Conservation (phyloP, 2,888 invertebrate species). For the Troides oblongomaculatus region DNA sequence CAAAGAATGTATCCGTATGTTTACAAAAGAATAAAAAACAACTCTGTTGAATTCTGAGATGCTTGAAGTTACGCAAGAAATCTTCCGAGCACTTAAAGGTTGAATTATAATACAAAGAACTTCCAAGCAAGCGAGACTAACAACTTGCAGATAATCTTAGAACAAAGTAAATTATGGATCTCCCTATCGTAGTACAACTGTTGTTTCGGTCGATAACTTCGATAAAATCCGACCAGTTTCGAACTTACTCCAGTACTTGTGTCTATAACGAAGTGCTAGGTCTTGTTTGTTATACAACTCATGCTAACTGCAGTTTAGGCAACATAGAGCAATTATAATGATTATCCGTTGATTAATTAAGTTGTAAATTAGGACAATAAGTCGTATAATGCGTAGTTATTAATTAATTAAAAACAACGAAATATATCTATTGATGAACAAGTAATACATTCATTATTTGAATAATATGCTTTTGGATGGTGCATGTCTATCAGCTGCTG, state of each 20-base stretch:
- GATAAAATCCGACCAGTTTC: slow-evolving; percentile 53
- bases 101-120: slow-evolving; percentile 38
- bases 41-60: neutral
- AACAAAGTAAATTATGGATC: slow-evolving; percentile 38
- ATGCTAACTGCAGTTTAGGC: neutral
- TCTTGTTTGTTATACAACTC: slow-evolving; percentile 43
- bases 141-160: slow-evolving; percentile 39
- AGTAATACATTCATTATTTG: no score
- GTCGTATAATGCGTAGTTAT: slow-evolving; percentile 9
- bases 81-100: slow-evolving; percentile 10
- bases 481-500: no score
- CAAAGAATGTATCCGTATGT: neutral
- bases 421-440: no score
- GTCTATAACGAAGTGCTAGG: slow-evolving; percentile 8
- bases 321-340: neutral
- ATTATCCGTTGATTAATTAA: slow-evolving; percentile 23
- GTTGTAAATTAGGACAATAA: slow-evolving; percentile 33
- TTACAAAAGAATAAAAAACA: neutral
- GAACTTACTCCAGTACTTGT: slow-evolving; percentile 24
- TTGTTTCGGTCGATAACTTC: slow-evolving; percentile 65
- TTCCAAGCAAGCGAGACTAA: slow-evolving; percentile 60
- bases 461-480: no score
- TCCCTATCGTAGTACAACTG: slow-evolving; percentile 46
- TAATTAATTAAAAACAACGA: neutral
- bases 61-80: slow-evolving; percentile 6